phyloP scores from a whole-genome alignment of 1,140 invertebrate species.

The Platyscapa corneri region DNA sequence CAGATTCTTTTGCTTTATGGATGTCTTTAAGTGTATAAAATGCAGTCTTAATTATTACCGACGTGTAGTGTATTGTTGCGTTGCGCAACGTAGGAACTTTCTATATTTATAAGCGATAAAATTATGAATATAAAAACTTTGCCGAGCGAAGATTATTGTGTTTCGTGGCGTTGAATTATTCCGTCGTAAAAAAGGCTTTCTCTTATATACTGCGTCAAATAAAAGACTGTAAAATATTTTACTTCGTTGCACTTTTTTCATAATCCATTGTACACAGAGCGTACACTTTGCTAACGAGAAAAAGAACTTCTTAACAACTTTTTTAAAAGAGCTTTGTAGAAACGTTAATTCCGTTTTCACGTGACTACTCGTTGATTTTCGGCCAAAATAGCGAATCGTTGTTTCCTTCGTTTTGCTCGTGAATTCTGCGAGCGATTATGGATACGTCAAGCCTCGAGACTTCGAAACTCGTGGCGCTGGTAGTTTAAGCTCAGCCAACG shows the following conservation, averaged over 20 bases:
- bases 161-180: constrained; percentile 33
- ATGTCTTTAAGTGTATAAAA: constrained; percentile 3
- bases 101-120: constrained; percentile 42
- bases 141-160: constrained; percentile 28
- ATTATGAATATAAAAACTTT: constrained; percentile 32
- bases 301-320: constrained; percentile 22
- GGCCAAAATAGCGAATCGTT: not conserved
- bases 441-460: not conserved
- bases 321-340: not conserved
- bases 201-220: constrained; percentile 27
- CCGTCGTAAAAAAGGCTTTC: constrained; percentile 26
- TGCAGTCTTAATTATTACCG: constrained; percentile 22
- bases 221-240: constrained; percentile 23
- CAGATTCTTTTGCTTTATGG: not conserved
- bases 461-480: not conserved
- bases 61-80: constrained; percentile 6
- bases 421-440: not conserved
- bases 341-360: constrained; percentile 7
- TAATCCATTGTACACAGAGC: constrained; percentile 14
- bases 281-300: constrained; percentile 3
- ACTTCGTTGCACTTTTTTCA: constrained; percentile 23
- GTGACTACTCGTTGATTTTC: constrained; percentile 3
- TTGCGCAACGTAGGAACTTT: constrained; percentile 30
- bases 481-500: not conserved
- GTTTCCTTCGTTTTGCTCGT: not conserved